These are phyloP conservation scores for Mystacornis crossleyi DNA, from an alignment of 2,113 vertebrate species.

Conservation along the genomic window DNA sequence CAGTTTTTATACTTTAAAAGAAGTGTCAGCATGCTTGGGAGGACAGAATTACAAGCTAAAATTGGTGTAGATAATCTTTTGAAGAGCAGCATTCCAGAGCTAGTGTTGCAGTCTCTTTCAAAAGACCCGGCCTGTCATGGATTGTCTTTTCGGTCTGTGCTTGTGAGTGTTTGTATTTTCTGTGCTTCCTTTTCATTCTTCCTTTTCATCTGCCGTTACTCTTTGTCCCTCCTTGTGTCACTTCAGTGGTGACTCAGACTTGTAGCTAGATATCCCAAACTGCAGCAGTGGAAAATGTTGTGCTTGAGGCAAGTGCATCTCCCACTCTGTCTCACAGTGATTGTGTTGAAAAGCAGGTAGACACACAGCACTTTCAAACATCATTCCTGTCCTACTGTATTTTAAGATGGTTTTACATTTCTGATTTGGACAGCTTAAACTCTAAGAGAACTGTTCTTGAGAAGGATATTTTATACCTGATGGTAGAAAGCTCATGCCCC, in stretches of 20 bases:
- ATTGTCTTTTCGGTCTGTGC: not conserved
- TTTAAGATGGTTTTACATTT: not conserved
- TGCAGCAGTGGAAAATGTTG: not conserved
- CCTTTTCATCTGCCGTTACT: not conserved
- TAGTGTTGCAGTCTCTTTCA: not conserved
- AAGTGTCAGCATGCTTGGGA: not conserved
- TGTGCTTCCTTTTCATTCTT: not conserved
- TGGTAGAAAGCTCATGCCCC: not conserved
- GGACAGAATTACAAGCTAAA: not conserved
- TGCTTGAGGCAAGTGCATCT: not conserved
- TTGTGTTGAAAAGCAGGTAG: not conserved
- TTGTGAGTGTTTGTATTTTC: not conserved
- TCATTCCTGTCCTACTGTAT: not conserved
- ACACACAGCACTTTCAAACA: not conserved
- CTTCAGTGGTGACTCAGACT: not conserved
- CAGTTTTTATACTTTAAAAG: not conserved
- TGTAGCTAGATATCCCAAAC: not conserved
- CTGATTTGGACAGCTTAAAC: not conserved
- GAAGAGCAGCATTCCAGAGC: not conserved
- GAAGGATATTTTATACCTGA: not conserved
- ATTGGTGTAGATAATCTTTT: not conserved
- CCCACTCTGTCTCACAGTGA: not conserved
- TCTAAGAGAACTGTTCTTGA: not conserved
- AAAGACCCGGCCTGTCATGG: not conserved
- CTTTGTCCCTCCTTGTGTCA: not conserved